phyloP scores from a whole-genome alignment of 92 coral and sea anemone genomes.

The Palythoa grandis region DNA sequence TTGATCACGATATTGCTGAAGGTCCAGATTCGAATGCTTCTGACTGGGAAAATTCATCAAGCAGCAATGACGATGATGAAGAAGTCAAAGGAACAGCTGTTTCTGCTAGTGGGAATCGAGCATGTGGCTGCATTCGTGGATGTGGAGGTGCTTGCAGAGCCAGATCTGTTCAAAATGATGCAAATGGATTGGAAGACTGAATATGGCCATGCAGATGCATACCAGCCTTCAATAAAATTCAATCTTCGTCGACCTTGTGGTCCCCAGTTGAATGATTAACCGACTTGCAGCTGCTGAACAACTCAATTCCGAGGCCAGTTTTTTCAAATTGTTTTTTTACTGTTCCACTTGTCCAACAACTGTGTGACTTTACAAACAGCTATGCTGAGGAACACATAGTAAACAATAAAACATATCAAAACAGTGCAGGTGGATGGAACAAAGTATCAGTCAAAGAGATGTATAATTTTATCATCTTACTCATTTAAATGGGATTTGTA shows the following conservation, averaged over 20 bases:
- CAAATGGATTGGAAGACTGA: conserved; percentile 14
- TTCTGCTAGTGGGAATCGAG: conserved; percentile 24
- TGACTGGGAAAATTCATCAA: not conserved
- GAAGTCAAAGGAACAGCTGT: not conserved
- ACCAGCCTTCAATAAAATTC: conserved; percentile 16
- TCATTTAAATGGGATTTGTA: conserved; percentile 29
- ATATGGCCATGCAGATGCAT: not conserved
- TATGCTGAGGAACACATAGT: conserved; percentile 44
- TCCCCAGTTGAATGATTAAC: conserved; percentile 25
- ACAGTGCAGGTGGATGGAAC: not conserved
- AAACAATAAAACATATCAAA: conserved; percentile 21
- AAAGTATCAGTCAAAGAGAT: conserved; percentile 3
- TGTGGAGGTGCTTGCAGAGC: too few relatives aligned
- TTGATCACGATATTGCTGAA: conserved; percentile 25
- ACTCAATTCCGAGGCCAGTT: conserved; percentile 24
- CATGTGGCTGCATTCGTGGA: not conserved
- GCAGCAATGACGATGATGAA: conserved; percentile 2
- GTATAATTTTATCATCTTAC: conserved; percentile 20
- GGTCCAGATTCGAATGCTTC: not conserved
- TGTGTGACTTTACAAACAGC: conserved; percentile 35
- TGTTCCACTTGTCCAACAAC: conserved; percentile 11
- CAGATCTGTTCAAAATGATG: too few relatives aligned
- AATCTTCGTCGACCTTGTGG: conserved; percentile 22
- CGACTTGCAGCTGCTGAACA: conserved; percentile 14
- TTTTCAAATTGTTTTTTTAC: conserved; percentile 15